Conservation (phyloP, 2,797 vertebrate species). For the Anguilla anguilla region DNA sequence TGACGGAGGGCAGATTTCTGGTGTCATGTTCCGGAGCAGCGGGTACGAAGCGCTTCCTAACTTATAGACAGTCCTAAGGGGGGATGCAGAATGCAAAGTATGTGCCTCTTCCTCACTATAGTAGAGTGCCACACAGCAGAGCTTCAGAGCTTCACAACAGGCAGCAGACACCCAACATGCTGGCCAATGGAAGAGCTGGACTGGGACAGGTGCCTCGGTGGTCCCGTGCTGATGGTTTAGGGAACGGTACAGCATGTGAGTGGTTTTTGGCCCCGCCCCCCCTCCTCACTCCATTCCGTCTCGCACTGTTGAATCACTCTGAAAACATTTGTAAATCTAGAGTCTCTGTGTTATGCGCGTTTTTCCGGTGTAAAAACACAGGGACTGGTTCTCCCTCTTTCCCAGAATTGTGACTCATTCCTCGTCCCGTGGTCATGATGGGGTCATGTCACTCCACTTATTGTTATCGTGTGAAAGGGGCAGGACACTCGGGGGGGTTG, state of each 20-base stretch:
- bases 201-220: neutral
- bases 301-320: neutral
- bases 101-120: neutral
- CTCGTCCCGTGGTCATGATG: neutral
- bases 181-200: neutral
- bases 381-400: neutral
- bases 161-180: neutral
- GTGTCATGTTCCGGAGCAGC: neutral
- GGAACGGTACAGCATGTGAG: no score
- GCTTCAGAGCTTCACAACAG: neutral
- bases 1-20: neutral
- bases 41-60: neutral
- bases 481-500: neutral
- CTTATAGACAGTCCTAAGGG: neutral
- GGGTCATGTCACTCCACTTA: neutral
- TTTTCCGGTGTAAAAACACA: neutral
- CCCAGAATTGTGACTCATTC: constrained; percentile 16
- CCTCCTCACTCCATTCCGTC: neutral
- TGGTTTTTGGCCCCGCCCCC: neutral
- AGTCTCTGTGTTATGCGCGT: neutral
- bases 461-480: neutral
- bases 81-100: neutral
- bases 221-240: neutral
- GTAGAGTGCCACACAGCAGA: neutral
- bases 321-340: neutral